phyloP scores from a whole-genome alignment of 2,113 vertebrate genomes.

The Petromus typicus region DNA sequence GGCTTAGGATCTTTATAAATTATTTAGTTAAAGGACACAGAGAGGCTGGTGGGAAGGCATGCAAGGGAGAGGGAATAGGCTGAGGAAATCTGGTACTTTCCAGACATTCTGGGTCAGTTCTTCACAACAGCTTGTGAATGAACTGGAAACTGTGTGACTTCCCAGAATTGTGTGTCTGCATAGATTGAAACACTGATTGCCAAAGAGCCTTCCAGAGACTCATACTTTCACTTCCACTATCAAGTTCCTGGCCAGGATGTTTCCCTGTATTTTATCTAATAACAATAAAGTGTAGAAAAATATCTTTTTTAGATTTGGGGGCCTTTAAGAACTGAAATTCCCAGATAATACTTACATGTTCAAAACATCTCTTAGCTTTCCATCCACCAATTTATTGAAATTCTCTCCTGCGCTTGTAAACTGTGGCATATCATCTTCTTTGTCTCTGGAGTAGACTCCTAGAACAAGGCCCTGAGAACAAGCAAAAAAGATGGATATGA shows the following conservation, averaged over 20 bases:
- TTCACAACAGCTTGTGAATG: neutral
- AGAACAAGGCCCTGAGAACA: conserved; percentile 93
- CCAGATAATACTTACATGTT: conserved; percentile 87
- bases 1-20: neutral
- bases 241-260: neutral
- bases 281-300: neutral
- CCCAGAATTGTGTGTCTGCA: conserved; percentile 26
- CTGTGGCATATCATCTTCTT: conserved; percentile 84
- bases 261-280: neutral
- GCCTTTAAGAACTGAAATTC: neutral
- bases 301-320: neutral
- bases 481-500: neutral
- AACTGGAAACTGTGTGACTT: conserved; percentile 1
- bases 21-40: neutral
- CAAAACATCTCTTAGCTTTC: conserved; percentile 92
- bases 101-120: neutral
- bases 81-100: conserved; percentile 22
- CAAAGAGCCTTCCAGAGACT: neutral
- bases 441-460: conserved; percentile 92
- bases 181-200: neutral
- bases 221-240: conserved; percentile 62
- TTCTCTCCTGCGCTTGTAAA: conserved; percentile 91
- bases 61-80: neutral
- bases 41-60: neutral
- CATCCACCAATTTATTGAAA: conserved; percentile 90